These are phyloP conservation scores for Dorcus hopei DNA, from an alignment of 2,888 invertebrate species.

Conservation along the genomic window DNA sequence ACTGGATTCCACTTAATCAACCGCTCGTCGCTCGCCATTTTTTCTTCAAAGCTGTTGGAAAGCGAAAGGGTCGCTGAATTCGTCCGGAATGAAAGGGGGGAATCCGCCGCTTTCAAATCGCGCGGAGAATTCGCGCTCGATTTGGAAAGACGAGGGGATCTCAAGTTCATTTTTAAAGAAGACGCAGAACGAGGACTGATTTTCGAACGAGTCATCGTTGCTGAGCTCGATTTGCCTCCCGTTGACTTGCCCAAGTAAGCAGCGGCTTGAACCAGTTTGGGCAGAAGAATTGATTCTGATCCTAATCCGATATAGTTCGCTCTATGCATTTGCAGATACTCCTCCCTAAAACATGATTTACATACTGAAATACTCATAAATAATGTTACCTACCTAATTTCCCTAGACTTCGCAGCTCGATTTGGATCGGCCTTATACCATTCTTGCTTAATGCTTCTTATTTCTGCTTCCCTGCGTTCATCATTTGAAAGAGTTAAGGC, in stretches of 20 bases:
- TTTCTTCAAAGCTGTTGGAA: neutral
- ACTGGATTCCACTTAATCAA: conserved; percentile 13
- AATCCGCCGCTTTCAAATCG: too few relatives aligned
- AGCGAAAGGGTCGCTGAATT: neutral
- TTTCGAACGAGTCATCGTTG: too few relatives aligned
- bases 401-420: conserved; percentile 29
- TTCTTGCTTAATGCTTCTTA: conserved; percentile 32
- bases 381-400: conserved; percentile 26
- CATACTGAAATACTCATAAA: neutral
- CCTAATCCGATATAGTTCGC: neutral
- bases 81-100: neutral
- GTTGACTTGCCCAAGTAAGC: too few relatives aligned
- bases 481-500: conserved; percentile 27
- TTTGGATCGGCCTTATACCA: conserved; percentile 34
- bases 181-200: too few relatives aligned
- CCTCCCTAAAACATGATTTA: neutral
- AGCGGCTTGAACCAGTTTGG: too few relatives aligned
- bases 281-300: too few relatives aligned
- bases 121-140: too few relatives aligned
- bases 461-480: conserved; percentile 28
- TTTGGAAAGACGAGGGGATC: too few relatives aligned
- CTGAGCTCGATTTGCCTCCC: too few relatives aligned
- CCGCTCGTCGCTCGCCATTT: neutral
- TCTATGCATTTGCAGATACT: conserved; percentile 4
- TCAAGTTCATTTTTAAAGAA: too few relatives aligned